Conservation (phyloP, 2,113 vertebrate genomes). For the Rhea americana region DNA sequence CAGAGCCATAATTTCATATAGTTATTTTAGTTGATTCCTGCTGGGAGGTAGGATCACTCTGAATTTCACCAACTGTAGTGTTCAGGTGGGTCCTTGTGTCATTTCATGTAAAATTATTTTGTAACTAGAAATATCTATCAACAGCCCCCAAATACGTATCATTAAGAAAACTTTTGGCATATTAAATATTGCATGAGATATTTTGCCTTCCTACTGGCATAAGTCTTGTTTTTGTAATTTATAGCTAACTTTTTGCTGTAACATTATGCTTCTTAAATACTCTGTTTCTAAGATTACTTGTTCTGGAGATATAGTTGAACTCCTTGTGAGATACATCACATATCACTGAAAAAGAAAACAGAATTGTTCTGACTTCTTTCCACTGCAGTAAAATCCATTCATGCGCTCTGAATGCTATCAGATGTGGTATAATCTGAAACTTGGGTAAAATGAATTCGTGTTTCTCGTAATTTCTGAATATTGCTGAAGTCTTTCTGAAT, state of each 20-base stretch:
- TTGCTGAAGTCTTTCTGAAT: neutral
- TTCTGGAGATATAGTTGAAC: neutral
- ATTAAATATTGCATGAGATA: neutral
- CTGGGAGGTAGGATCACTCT: neutral
- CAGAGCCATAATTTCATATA: constrained; percentile 23
- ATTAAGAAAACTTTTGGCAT: neutral
- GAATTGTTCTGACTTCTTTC: neutral
- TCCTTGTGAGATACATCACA: neutral
- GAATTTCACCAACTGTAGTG: neutral
- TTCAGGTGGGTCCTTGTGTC: neutral
- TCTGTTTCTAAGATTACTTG: neutral
- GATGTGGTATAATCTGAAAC: neutral
- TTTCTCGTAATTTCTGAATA: neutral
- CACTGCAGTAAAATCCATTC: neutral
- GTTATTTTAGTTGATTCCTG: constrained; percentile 27
- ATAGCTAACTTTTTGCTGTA: neutral
- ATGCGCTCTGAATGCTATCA: fast-evolving
- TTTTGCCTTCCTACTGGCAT: neutral
- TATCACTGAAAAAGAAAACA: neutral
- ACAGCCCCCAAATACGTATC: neutral
- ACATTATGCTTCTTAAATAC: neutral
- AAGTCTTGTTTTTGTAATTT: neutral
- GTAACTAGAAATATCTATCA: neutral
- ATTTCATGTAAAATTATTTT: neutral
- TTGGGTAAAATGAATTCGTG: neutral